Evolutionary conservation across 2,797 vertebrate genomes (phyloP).

Genomic region (Sandelia bainsii): DNA sequence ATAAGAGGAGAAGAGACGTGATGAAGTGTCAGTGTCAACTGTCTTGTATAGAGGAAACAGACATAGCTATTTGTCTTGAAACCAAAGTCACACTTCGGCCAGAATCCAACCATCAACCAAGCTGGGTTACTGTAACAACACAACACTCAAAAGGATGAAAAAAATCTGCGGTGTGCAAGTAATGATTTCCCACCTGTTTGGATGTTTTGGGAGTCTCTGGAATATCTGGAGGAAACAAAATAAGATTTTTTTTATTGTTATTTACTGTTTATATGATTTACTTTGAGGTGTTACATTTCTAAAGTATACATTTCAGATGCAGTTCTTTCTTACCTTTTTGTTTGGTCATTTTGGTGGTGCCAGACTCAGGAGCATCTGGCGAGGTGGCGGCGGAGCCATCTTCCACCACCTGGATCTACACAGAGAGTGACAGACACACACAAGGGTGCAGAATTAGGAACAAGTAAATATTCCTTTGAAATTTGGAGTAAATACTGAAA

Average conservation of each 20-base stretch:
- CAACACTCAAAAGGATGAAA: neutral
- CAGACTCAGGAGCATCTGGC: constrained; percentile 92
- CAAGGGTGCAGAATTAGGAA: neutral
- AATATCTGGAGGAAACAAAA: constrained; percentile 83
- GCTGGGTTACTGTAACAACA: neutral
- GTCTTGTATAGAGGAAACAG: neutral
- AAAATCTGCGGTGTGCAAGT: neutral
- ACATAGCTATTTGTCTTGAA: neutral
- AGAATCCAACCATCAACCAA: neutral
- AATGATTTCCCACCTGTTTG: constrained; percentile 88
- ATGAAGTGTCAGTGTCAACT: neutral
- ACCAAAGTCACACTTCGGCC: neutral
- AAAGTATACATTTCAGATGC: neutral
- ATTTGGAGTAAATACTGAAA: neutral
- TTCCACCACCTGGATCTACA: constrained; percentile 94
- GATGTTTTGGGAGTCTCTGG: constrained; percentile 88
- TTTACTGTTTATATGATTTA: neutral
- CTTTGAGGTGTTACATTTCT: neutral
- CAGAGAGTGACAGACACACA: neutral
- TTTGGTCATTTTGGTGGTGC: constrained; percentile 84
- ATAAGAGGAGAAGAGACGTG: neutral
- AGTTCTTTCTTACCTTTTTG: constrained; percentile 85
- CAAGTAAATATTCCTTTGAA: neutral
- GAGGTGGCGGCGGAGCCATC: constrained; percentile 92
- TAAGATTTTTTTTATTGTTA: neutral